Evolutionary conservation across 1,140 invertebrate species (phyloP).

Genomic region (Caenorhabditis tropicalis): DNA sequence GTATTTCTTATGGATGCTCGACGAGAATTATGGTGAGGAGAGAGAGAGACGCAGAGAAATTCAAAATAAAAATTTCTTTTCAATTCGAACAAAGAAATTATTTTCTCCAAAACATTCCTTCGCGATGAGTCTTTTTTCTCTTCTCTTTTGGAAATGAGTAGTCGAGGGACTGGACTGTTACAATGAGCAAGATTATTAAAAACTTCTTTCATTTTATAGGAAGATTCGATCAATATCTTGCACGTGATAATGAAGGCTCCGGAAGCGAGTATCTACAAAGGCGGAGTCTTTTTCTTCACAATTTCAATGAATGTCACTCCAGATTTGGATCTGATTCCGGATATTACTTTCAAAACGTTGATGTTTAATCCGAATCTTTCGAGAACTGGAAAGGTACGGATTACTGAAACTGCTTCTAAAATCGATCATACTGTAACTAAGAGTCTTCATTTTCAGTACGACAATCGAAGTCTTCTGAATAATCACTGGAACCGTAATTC

Average conservation of each 20-base stretch:
- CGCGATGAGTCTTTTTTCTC: too few relatives aligned
- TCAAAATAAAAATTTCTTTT: too few relatives aligned
- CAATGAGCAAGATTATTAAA: too few relatives aligned
- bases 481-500: neutral
- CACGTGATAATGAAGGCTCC: neutral
- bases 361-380: slow-evolving; percentile 1
- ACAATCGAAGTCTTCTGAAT: neutral
- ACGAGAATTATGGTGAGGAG: too few relatives aligned
- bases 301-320: neutral
- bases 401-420: neutral
- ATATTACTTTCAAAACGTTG: neutral
- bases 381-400: neutral
- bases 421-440: neutral
- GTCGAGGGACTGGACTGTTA: too few relatives aligned
- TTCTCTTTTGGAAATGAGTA: too few relatives aligned
- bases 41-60: too few relatives aligned
- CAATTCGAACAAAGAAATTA: too few relatives aligned
- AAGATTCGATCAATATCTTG: neutral
- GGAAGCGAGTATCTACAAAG: neutral
- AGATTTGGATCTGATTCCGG: neutral
- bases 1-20: too few relatives aligned
- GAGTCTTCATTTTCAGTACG: neutral
- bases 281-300: neutral
- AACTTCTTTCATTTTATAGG: neutral
- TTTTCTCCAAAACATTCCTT: too few relatives aligned